Base-by-base conservation (phyloP, 92 coral and sea anemone species). In the Palythoa caribaeorum region DNA sequence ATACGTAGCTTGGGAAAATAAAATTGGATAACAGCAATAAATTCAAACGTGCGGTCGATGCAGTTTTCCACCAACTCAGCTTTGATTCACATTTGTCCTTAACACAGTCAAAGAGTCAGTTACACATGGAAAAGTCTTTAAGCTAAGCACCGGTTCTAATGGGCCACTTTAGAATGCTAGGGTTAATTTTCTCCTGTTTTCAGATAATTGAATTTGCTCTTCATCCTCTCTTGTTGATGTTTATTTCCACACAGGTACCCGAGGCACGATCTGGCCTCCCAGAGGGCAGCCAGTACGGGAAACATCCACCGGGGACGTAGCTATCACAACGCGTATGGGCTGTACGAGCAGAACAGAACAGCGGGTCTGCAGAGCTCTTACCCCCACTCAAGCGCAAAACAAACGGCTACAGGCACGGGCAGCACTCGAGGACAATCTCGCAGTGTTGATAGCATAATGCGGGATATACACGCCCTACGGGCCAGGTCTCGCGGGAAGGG, bases 391-490 rank as follows among this genome's bases (percentile, higher is more conserved):
- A 79, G 37, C 44, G 8, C 44, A 68, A 81, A 66, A 37, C 86
- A 68, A 47, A 17, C 60, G 39, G 40, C 76, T 8, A 44, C 36
- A 36, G 44, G 35, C 16, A 20, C 86, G 48, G 86, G 40, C 38
- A 51, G 39, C 15, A n/a, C 62, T 17, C 44, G 47, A 36, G 62
- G 44, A 48, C 76, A 68, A 37, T 66, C 75, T 2, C 52, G 86
- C 19, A 81, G 86, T 63, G 86, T 81, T 0, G 86, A 81, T 14
- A 81, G 86, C 65, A 81, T 81, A 44, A 81, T 81, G 86, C 66
- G 62, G 28, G 86, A 81, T 38, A 38, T 81, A 14, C 76, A 81
- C 35, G 76, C 86, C 86, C 37, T 81, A 44, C 75, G 86, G 12
- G 59, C 86, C 2, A 65, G 40, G 76, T 44, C 21, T 17, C 73